Percentiles rank a stretch among this genome's conserved stretches.
Evolutionary conservation across 2,113 vertebrate genomes (phyloP).

Genomic region (Upupa epops): DNA sequence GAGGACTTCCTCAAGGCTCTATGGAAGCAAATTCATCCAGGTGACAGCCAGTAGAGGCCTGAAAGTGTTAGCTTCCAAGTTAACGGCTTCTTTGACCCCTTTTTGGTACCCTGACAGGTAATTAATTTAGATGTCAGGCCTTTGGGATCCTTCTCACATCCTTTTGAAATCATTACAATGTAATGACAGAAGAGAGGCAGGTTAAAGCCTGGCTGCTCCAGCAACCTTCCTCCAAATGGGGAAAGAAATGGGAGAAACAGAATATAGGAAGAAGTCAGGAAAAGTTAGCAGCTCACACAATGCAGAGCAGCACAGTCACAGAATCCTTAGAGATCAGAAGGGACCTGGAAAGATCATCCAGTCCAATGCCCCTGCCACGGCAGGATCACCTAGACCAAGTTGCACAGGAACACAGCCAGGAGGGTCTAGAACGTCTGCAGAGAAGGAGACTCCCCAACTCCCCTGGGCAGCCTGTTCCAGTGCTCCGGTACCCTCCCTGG

Average conservation of each 20-base stretch:
- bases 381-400: no score
- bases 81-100: conserved; percentile 6
- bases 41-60: background rate
- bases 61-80: background rate
- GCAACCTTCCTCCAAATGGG: background rate
- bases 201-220: conserved; percentile 11
- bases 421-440: no score
- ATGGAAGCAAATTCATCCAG: conserved; percentile 9
- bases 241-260: background rate
- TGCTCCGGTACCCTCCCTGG: no score
- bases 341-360: no score
- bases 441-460: no score
- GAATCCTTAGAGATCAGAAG: no score
- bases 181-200: conserved; percentile 1
- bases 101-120: background rate
- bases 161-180: conserved; percentile 25
- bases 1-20: background rate
- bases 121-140: conserved; percentile 24
- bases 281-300: background rate
- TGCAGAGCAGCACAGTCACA: background rate
- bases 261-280: background rate
- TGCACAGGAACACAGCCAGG: no score
- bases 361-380: no score
- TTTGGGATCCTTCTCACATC: background rate
- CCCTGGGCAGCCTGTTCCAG: no score